These are phyloP conservation scores for Siniperca undulata DNA, from an alignment of 2,797 vertebrate genomes.

Conservation along the genomic window DNA sequence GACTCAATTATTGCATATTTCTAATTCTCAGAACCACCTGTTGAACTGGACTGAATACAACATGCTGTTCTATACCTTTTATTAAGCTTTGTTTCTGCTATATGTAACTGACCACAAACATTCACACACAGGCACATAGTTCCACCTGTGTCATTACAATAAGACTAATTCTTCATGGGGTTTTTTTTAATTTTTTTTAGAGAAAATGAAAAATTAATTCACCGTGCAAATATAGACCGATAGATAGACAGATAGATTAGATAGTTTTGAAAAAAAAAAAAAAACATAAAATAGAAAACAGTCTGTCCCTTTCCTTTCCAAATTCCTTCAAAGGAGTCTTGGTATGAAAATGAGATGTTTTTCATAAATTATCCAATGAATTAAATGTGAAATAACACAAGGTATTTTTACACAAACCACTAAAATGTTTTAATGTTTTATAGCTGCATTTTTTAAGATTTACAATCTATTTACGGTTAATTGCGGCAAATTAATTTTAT, in stretches of 20 bases:
- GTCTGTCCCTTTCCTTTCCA: background rate
- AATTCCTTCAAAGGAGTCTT: background rate
- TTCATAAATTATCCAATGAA: background rate
- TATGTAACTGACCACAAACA: background rate
- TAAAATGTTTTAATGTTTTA: background rate
- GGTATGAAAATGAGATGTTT: background rate
- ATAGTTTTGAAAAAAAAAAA: background rate
- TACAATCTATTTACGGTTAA: background rate
- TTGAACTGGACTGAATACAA: slow-evolving; percentile 64
- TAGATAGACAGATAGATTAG: background rate
- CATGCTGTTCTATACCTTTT: slow-evolving; percentile 42
- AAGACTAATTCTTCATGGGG: background rate
- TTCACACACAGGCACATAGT: background rate
- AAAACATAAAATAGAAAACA: background rate
- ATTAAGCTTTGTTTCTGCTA: slow-evolving; percentile 8
- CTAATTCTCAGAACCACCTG: slow-evolving; percentile 72
- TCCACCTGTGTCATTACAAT: background rate
- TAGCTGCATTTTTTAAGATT: background rate
- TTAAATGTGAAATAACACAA: background rate
- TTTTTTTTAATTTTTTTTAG: background rate
- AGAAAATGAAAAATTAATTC: background rate
- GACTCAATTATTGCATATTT: slow-evolving; percentile 74
- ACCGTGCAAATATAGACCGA: background rate
- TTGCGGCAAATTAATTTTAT: background rate
- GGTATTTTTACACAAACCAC: background rate